phyloP scores from a whole-genome alignment of 1,140 invertebrate genomes.

The Penaeus japonicus region DNA sequence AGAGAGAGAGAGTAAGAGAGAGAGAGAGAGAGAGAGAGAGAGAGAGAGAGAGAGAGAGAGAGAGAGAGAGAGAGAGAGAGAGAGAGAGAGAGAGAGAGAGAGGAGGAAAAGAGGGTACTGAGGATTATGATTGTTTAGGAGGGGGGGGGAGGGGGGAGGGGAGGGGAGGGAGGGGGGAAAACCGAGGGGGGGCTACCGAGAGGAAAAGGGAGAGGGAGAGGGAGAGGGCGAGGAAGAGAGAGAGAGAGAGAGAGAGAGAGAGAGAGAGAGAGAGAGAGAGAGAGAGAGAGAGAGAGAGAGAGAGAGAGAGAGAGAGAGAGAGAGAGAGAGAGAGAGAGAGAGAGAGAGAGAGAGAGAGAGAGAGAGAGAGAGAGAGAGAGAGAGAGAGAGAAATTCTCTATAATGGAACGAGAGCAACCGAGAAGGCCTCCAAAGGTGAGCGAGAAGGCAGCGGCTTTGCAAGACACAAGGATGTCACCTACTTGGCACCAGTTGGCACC shows the following conservation, averaged over 20 bases:
- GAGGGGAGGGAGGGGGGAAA: not conserved
- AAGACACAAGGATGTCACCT: too few species aligned
- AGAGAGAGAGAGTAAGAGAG: too few species aligned
- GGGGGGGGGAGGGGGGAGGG: not conserved
- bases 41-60: too few species aligned
- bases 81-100: too few species aligned
- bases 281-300: not conserved
- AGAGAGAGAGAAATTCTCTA: not conserved
- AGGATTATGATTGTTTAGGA: not conserved
- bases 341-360: not conserved
- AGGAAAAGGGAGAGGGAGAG: not conserved
- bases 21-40: too few species aligned
- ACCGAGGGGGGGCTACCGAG: not conserved
- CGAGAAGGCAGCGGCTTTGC: too few species aligned
- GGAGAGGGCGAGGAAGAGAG: not conserved
- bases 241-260: not conserved
- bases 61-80: too few species aligned
- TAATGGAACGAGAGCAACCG: too few species aligned
- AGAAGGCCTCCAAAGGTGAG: too few species aligned
- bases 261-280: constrained; percentile 10
- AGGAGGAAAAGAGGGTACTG: not conserved
- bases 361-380: not conserved
- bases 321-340: not conserved
- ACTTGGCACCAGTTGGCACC: too few species aligned
- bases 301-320: not conserved